phyloP scores from a whole-genome alignment of 1,140 invertebrate genomes.

The Micrasema minimum region DNA sequence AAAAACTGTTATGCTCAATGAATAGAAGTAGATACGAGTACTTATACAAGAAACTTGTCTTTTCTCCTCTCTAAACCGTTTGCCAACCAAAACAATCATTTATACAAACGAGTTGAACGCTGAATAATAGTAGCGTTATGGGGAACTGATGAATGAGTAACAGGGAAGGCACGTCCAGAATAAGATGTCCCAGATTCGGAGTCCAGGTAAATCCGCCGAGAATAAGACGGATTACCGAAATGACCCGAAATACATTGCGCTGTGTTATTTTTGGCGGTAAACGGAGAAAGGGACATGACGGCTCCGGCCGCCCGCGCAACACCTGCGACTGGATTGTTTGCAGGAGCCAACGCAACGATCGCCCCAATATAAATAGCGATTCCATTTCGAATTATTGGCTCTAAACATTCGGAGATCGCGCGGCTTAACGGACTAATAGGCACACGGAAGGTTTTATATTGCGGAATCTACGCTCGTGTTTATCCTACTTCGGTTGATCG shows the following conservation, averaged over 20 bases:
- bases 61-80: neutral
- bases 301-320: constrained; percentile 25
- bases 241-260: constrained; percentile 18
- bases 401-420: neutral
- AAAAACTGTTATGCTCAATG: no score
- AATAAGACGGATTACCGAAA: constrained; percentile 31
- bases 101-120: constrained; percentile 12
- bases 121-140: constrained; percentile 1
- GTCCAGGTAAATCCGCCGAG: constrained; percentile 16
- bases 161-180: neutral
- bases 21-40: no score
- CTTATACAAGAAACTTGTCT: no score
- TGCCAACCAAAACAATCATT: constrained; percentile 14
- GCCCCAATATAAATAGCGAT: constrained; percentile 26
- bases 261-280: constrained; percentile 26
- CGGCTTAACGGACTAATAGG: neutral
- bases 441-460: no score
- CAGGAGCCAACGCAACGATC: constrained; percentile 36
- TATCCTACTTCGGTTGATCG: no score
- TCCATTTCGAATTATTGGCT: constrained; percentile 17
- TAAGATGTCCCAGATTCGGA: constrained; percentile 24
- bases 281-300: constrained; percentile 10
- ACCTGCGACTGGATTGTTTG: constrained; percentile 42
- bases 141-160: constrained; percentile 14
- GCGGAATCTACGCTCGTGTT: no score